Base-by-base conservation (phyloP, 2,888 invertebrate genomes). In the Sphinx pinastri region DNA sequence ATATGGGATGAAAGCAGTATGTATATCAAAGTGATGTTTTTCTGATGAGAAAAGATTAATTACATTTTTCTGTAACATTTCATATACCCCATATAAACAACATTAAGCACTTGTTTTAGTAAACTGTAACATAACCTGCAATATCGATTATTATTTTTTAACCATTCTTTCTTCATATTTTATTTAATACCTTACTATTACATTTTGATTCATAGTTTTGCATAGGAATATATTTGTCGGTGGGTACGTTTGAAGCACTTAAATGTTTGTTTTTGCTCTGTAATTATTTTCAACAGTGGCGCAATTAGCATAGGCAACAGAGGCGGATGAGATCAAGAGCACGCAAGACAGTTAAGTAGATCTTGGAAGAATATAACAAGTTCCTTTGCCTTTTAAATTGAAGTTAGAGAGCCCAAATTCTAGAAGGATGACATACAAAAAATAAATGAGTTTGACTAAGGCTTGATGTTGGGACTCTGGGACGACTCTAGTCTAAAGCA, bases 151-250 rank as follows among this genome's bases (percentile, higher is more conserved):
- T 38, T 0, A 38, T 38, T 47, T 47, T 47, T 60, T 5, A 16
- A 19, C 47, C 60, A 14, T 60, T 60, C 49, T 13, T n/a, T n/a
- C n/a, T n/a, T 63, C 47, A 63, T 60, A 47, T 11, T 60, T 47
- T 47, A 2, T 19, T 60, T 45, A 60, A 49, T 63, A 59, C 16
- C 19, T 63, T 49, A 49, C 13, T 63, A 19, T 49, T 19, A 49
- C 13, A 47, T 19, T 49, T 63, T 13, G 19, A 49, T 47, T 49
- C 19, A 63, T 47, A 63, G 47, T 63, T 63, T 63, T 47, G 47
- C 49, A 49, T 63, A 63, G 63, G 63, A 63, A 63, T 63, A 63
- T 63, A 63, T 60, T 60, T 47, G 49, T 63, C 63, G 63, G 63
- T 63, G 63, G 63, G 63, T 63, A 63, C 19, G 63, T 19, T 63